These are phyloP conservation scores for Stenolophus ochropezus DNA, from an alignment of 2,888 invertebrate genomes.

Conservation along the genomic window DNA sequence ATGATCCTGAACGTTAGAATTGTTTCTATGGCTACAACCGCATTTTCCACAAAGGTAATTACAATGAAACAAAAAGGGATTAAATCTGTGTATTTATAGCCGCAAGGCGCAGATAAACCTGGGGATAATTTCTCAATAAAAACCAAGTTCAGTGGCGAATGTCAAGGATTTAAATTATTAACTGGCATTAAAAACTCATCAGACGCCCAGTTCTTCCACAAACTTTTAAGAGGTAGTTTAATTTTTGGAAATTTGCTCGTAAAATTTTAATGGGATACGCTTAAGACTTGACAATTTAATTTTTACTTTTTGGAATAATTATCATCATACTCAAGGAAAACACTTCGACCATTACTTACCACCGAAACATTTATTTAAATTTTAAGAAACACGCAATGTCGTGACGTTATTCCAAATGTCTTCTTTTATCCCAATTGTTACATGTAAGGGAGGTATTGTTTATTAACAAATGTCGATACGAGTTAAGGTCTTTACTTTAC, in stretches of 20 bases:
- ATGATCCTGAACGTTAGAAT: neutral
- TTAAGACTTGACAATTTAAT: slow-evolving; percentile 27
- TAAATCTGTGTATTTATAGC: slow-evolving; percentile 21
- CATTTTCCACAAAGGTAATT: neutral
- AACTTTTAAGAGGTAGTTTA: slow-evolving; percentile 34
- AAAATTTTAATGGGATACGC: slow-evolving; percentile 29
- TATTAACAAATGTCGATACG: too few relatives aligned
- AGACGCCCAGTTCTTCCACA: slow-evolving; percentile 4
- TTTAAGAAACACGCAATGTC: too few relatives aligned
- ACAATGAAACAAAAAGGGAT: neutral
- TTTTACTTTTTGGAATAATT: neutral
- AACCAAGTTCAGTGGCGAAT: neutral
- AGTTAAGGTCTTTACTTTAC: too few relatives aligned
- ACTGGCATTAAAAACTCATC: slow-evolving; percentile 50
- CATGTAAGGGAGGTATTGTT: too few relatives aligned
- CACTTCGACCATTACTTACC: neutral
- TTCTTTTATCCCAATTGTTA: too few relatives aligned
- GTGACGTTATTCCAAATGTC: too few relatives aligned
- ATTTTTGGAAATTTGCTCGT: slow-evolving; percentile 52
- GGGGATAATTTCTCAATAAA: slow-evolving; percentile 34
- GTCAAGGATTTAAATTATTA: slow-evolving; percentile 52
- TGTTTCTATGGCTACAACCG: neutral
- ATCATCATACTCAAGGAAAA: neutral
- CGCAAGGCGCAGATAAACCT: neutral
- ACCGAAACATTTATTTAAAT: too few relatives aligned